Conservation (phyloP, 2,113 vertebrate genomes). For the Probosciger aterrimus region DNA sequence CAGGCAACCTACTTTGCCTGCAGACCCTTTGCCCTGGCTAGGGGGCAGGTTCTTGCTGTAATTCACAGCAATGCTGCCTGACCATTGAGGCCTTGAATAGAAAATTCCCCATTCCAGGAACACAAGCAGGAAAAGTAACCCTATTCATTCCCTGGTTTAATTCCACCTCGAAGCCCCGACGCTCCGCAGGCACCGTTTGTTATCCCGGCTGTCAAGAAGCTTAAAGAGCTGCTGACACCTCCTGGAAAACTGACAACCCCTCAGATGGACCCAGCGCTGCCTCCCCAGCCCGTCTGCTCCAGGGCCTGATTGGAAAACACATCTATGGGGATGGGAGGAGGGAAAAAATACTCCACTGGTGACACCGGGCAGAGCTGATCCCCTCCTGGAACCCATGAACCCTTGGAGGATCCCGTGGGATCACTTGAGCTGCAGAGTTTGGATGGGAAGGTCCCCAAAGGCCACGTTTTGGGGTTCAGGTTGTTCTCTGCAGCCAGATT, state of each 20-base stretch:
- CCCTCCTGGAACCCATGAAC: not conserved
- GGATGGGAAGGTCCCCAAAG: not conserved
- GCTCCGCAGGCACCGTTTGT: conserved; percentile 36
- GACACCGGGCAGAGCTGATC: not conserved
- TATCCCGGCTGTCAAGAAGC: conserved; percentile 37
- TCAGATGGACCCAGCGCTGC: not conserved
- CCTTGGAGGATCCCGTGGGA: not conserved
- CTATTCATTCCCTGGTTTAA: conserved; percentile 26
- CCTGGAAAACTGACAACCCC: conserved; percentile 36
- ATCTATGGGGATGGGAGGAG: not conserved
- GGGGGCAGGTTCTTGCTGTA: not conserved
- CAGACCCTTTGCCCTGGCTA: not conserved
- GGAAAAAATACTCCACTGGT: accelerated
- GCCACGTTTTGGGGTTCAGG: not conserved
- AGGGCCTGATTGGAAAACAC: not conserved
- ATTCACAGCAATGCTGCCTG: not conserved
- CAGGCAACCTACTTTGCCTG: not conserved
- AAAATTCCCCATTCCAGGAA: not conserved
- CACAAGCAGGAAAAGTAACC: not conserved
- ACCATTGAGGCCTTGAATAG: not conserved
- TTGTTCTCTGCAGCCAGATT: not conserved
- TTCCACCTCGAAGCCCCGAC: conserved; percentile 15
- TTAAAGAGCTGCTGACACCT: conserved; percentile 36
- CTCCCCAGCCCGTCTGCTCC: not conserved
- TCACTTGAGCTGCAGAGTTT: not conserved